Evolutionary conservation across 2,888 invertebrate species (phyloP).

Genomic region (Taenaris catops): DNA sequence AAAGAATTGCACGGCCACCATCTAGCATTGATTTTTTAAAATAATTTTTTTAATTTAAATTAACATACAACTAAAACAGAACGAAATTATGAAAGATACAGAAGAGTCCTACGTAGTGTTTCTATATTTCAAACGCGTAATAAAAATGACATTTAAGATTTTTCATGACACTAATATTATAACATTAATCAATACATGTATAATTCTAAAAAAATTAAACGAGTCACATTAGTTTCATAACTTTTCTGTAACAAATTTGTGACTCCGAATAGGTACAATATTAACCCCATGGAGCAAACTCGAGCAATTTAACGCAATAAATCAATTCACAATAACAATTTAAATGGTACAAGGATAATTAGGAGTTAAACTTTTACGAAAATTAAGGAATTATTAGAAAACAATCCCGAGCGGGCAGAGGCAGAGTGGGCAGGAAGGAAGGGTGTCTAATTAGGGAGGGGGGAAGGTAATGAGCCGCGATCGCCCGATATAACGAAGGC

Average conservation of each 20-base stretch:
- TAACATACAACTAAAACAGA: too few species aligned
- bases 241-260: not conserved
- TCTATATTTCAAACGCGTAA: too few species aligned
- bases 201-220: too few species aligned
- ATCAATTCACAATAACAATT: conserved; percentile 17
- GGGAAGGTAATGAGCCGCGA: conserved; percentile 77
- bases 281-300: conserved; percentile 4
- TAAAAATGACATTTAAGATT: too few species aligned
- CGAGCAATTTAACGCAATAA: conserved; percentile 7
- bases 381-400: conserved; percentile 77
- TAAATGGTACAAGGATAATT: conserved; percentile 50
- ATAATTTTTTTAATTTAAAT: too few species aligned
- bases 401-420: conserved; percentile 55
- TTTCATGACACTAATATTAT: too few species aligned
- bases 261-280: conserved; percentile 1
- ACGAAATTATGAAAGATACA: too few species aligned
- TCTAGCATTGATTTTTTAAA: too few species aligned
- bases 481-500: conserved; percentile 75
- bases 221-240: conserved; percentile 1
- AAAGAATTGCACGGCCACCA: too few species aligned
- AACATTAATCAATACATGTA: too few species aligned
- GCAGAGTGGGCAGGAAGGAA: conserved; percentile 46
- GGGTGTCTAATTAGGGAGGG: conserved; percentile 72
- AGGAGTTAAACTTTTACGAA: conserved; percentile 56
- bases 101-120: too few species aligned